phyloP scores from a whole-genome alignment of 1,140 invertebrate species.

The Harlomillsia oculata region DNA sequence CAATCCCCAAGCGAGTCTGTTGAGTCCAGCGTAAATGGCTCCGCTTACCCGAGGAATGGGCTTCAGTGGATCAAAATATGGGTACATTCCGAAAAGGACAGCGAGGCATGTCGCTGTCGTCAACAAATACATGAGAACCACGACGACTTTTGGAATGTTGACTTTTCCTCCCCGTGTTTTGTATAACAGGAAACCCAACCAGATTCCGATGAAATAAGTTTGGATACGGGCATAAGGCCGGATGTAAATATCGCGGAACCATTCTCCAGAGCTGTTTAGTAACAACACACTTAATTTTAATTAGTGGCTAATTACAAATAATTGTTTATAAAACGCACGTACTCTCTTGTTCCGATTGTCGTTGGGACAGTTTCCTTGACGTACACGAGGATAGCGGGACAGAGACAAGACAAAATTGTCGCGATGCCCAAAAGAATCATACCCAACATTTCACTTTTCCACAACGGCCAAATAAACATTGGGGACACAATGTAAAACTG shows the following conservation, averaged over 20 bases:
- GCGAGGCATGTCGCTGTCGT: constrained; percentile 4
- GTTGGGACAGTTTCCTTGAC: constrained; percentile 23
- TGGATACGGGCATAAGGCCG: constrained; percentile 25
- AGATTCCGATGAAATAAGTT: constrained; percentile 35
- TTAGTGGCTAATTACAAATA: not conserved
- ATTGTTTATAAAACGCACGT: not conserved
- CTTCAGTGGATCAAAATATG: constrained; percentile 30
- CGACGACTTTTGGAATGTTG: not conserved
- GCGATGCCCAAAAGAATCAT: constrained; percentile 14
- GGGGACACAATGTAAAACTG: constrained; percentile 59
- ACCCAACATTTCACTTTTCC: constrained; percentile 28
- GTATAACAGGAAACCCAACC: constrained; percentile 33
- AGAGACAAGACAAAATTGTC: constrained; percentile 13
- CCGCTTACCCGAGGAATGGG: constrained; percentile 41
- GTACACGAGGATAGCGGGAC: constrained; percentile 11
- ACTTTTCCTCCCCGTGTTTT: constrained; percentile 21
- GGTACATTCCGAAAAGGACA: constrained; percentile 17
- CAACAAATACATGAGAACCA: constrained; percentile 11
- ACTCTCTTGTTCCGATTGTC: constrained; percentile 20
- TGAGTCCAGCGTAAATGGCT: constrained; percentile 52
- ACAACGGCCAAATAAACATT: constrained; percentile 41
- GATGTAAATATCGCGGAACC: constrained; percentile 24
- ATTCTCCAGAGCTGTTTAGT: not conserved
- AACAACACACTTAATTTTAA: not conserved
- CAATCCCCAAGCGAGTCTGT: constrained; percentile 51